phyloP scores from a whole-genome alignment of 2,797 vertebrate genomes.

The Betta splendens region DNA sequence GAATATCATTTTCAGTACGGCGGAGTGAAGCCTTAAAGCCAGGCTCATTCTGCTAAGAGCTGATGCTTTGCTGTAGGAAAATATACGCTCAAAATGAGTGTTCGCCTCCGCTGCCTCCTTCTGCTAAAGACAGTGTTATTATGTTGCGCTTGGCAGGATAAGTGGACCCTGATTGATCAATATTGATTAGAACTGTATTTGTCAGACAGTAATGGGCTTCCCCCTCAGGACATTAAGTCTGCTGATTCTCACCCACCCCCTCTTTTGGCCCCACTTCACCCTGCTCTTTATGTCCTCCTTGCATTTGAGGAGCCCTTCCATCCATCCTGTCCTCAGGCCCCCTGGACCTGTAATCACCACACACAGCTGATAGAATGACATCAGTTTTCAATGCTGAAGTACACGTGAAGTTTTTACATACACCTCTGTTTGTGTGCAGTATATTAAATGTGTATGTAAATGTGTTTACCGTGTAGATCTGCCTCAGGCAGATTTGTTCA shows the following conservation, averaged over 20 bases:
- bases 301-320: slow-evolving; percentile 21
- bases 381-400: neutral
- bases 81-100: slow-evolving; percentile 40
- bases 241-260: slow-evolving; percentile 27
- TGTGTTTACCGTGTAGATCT: slow-evolving; percentile 45
- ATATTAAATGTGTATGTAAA: slow-evolving; percentile 18
- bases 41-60: slow-evolving; percentile 31
- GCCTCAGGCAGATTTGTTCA: slow-evolving; percentile 58
- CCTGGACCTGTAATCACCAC: slow-evolving; percentile 36
- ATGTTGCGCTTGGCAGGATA: slow-evolving; percentile 51
- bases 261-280: slow-evolving; percentile 29
- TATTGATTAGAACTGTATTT: slow-evolving; percentile 76
- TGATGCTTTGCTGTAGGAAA: slow-evolving; percentile 29
- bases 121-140: slow-evolving; percentile 48
- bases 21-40: slow-evolving; percentile 44
- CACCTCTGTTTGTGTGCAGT: slow-evolving; percentile 22
- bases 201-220: slow-evolving; percentile 65
- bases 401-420: too few species aligned
- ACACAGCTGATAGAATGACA: slow-evolving; percentile 4
- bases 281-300: slow-evolving; percentile 41
- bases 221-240: slow-evolving; percentile 66
- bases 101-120: slow-evolving; percentile 7
- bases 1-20: slow-evolving; percentile 50
- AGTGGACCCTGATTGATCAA: slow-evolving; percentile 74
- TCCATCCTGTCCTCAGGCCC: slow-evolving; percentile 10